These are phyloP conservation scores for Aphelenchoides avenae DNA, from an alignment of 1,140 invertebrate genomes.

Conservation along the genomic window DNA sequence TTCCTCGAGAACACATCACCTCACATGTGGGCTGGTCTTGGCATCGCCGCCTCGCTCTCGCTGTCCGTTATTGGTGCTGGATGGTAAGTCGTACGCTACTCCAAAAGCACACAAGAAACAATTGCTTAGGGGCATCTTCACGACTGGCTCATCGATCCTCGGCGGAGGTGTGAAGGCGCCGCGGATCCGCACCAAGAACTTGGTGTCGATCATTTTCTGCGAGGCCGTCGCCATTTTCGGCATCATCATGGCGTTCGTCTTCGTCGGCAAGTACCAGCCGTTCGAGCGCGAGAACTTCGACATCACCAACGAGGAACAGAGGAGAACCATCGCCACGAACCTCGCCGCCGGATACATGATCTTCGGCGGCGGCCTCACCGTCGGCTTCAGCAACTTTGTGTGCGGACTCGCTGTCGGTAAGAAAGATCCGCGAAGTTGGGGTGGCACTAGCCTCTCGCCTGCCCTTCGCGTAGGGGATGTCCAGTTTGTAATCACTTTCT, in stretches of 20 bases:
- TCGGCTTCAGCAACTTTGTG: slow-evolving; percentile 86
- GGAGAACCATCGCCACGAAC: slow-evolving; percentile 47
- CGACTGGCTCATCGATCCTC: slow-evolving; percentile 79
- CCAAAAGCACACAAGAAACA: neutral
- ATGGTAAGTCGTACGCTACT: slow-evolving; percentile 65
- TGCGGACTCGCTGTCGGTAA: slow-evolving; percentile 86
- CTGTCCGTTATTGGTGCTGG: slow-evolving; percentile 95
- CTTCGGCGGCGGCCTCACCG: slow-evolving; percentile 89
- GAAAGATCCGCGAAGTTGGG: no score
- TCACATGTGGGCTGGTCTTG: slow-evolving; percentile 77
- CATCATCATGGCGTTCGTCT: slow-evolving; percentile 92
- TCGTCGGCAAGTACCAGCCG: no score
- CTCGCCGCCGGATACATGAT: slow-evolving; percentile 76
- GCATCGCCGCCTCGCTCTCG: slow-evolving; percentile 84
- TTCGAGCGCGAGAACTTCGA: no score
- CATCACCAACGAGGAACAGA: no score
- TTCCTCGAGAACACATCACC: slow-evolving; percentile 57
- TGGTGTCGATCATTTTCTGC: slow-evolving; percentile 98
- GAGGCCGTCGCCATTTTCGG: slow-evolving; percentile 98
- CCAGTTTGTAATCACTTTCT: no score
- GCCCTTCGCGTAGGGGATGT: slow-evolving; percentile 6
- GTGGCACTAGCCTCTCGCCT: no score
- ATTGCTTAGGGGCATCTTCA: slow-evolving; percentile 29
- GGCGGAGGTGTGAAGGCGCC: slow-evolving; percentile 97
- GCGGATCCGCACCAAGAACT: slow-evolving; percentile 96